These are phyloP conservation scores for Heliconius himera DNA, from an alignment of 1,140 invertebrate species.

Conservation along the genomic window DNA sequence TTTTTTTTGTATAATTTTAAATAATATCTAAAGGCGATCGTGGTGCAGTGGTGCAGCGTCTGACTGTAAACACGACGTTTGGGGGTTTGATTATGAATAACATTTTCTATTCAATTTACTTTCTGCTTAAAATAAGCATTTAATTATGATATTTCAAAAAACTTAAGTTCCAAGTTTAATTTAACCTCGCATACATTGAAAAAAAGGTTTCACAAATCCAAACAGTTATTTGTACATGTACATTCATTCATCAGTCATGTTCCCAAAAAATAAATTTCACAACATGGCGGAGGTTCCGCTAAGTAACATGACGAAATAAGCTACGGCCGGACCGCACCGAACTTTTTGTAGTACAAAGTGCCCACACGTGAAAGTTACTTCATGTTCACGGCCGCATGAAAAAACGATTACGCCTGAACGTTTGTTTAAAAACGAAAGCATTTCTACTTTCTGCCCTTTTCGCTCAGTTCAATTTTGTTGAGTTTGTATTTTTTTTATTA, in stretches of 20 bases:
- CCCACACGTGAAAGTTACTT: not conserved
- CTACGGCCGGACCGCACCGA: not conserved
- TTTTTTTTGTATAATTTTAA: too few species aligned
- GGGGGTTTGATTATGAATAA: too few species aligned
- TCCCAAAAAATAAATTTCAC: not conserved
- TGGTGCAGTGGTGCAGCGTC: not conserved
- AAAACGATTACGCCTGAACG: not conserved
- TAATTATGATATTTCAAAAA: too few species aligned
- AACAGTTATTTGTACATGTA: not conserved
- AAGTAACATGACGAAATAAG: conserved; percentile 5
- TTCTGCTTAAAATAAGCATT: too few species aligned
- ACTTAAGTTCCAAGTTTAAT: too few species aligned
- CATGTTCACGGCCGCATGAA: conserved; percentile 7
- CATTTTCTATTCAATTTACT: too few species aligned
- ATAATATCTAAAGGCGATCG: too few species aligned
- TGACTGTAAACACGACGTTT: not conserved
- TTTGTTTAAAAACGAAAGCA: conserved; percentile 9
- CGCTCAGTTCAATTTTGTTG: not conserved
- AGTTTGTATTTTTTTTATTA: not conserved
- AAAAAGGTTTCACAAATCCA: not conserved
- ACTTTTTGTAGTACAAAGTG: not conserved
- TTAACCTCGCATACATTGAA: too few species aligned
- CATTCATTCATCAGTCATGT: too few species aligned
- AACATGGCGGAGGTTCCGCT: not conserved
- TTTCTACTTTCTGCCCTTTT: conserved; percentile 4